Evolutionary conservation across 2,888 invertebrate species (phyloP).

Genomic region (Trypoxylon attenuatum): DNA sequence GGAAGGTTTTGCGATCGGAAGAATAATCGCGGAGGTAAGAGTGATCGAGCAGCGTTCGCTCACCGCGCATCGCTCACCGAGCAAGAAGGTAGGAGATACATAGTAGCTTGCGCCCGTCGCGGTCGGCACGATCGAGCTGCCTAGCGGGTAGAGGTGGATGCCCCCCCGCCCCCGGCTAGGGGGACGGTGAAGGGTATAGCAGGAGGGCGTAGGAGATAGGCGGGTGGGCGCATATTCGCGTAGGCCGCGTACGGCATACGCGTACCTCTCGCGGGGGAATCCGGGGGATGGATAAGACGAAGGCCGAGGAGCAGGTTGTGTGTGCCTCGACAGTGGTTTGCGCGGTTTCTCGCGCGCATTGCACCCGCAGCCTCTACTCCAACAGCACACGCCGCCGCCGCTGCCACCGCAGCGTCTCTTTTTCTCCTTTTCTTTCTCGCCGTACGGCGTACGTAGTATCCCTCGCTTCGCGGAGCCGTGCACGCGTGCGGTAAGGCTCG

Average conservation of each 20-base stretch:
- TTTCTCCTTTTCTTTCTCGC: too few species aligned
- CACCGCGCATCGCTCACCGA: conserved; percentile 8
- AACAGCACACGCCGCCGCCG: conserved; percentile 60
- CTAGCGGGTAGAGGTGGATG: not conserved
- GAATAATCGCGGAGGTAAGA: not conserved
- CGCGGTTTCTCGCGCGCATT: conserved; percentile 51
- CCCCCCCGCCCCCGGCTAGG: not conserved
- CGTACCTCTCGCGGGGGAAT: not conserved
- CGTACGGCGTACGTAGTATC: too few species aligned
- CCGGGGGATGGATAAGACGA: not conserved
- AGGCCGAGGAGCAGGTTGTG: conserved; percentile 22
- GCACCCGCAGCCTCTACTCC: conserved; percentile 55
- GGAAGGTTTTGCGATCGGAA: not conserved
- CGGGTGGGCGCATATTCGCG: conserved; percentile 10
- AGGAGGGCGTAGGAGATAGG: conserved; percentile 16
- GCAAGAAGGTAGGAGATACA: not conserved
- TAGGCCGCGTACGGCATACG: too few species aligned
- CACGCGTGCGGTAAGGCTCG: too few species aligned
- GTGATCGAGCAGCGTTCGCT: conserved; percentile 11
- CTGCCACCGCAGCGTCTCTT: conserved; percentile 24
- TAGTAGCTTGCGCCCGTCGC: not conserved
- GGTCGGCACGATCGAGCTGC: not conserved
- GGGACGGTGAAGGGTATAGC: not conserved
- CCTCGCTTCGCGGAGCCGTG: too few species aligned
- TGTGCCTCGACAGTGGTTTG: conserved; percentile 11